Evolutionary conservation across 2,113 vertebrate species (phyloP).

Genomic region (Chelonoidis abingdonii): DNA sequence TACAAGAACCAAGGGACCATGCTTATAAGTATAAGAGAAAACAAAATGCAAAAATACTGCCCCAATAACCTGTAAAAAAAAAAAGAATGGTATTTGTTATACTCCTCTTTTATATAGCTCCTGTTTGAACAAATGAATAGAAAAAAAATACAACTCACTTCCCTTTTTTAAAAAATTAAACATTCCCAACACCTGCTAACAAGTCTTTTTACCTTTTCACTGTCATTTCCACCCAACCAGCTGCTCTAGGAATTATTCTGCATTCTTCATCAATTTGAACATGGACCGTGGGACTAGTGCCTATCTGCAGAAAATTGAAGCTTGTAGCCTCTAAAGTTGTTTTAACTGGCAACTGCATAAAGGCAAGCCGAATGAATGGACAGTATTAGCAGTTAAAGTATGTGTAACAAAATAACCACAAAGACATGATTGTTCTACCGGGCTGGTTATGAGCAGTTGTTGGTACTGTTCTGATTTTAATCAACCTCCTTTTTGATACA

Average conservation of each 20-base stretch:
- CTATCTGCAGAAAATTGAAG: not conserved
- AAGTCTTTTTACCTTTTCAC: slow-evolving; percentile 5
- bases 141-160: not conserved
- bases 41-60: not conserved
- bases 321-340: not conserved
- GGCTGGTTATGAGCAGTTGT: not conserved
- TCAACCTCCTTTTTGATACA: not conserved
- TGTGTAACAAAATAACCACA: not conserved
- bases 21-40: not conserved
- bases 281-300: not conserved
- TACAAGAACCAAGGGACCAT: slow-evolving; percentile 5
- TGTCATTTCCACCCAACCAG: not conserved
- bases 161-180: not conserved
- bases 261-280: not conserved
- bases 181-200: not conserved
- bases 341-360: not conserved
- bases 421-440: not conserved
- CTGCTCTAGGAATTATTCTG: slow-evolving; percentile 10
- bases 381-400: not conserved
- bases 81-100: not conserved
- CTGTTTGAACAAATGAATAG: not conserved
- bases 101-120: not conserved
- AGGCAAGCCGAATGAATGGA: not conserved
- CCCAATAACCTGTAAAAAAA: not conserved
- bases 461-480: not conserved